Evolutionary conservation across 2,113 vertebrate genomes (phyloP), one percentile per base, ranked within the genome.

Genomic region (Verasper variegatus): DNA sequence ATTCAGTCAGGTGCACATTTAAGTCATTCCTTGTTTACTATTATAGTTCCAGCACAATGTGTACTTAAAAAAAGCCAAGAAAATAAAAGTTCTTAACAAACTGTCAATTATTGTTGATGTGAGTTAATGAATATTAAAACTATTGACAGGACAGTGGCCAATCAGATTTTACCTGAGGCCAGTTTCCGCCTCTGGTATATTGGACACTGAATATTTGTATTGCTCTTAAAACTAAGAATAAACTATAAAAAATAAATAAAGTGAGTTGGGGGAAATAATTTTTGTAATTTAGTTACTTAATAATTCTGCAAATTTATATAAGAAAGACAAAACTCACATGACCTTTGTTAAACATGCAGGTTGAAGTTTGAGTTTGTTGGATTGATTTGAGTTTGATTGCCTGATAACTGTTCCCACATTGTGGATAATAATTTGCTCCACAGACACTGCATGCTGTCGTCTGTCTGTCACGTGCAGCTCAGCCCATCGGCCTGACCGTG

Each of bases 391-490:
- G 6, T 47, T 8, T 1, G 14, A 42, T 42, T 40, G 20, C 35
- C 20, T 21, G 8, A 42, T 62, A 64, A 42, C 13, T 18, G 14
- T 64, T 21, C 37, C 45, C 6, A 2, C 14, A 47, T 2, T 23
- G 60, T 12, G 7, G 35, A n/a, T 49, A 42, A 45, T 56, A 55
- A 73, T 66, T 57, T 67, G 35, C 62, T 52, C 5, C 47, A 18
- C 1, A 23, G 60, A 73, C 52, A 15, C 0, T 10, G 26, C 26
- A 15, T 45, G 9, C 15, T 21, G 57, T 55, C 1, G 11, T 73
- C 18, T 61, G 68, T 85, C 64, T 21, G 40, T 73, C 82, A 85
- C 51, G 63, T 83, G 84, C 69, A 68, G 80, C 59, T 3, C 21
- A 72, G 70, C 68, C 14, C 2, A 15, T 58, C 71, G 45, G 80